phyloP scores from a whole-genome alignment of 2,113 vertebrate genomes.

The Tupaia chinensis region DNA sequence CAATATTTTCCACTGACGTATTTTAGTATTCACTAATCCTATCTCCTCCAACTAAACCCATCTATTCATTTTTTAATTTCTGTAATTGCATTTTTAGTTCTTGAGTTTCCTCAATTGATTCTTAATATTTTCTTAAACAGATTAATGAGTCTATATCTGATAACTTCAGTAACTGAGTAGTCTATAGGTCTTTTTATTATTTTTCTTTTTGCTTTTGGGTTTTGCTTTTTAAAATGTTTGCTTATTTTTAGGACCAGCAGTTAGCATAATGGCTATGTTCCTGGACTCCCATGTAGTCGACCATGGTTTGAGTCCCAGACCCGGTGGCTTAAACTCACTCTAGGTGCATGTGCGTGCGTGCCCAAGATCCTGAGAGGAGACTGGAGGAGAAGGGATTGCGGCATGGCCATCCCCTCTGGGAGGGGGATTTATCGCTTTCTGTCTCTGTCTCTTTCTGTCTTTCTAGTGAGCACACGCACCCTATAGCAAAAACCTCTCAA shows the following conservation, averaged over 20 bases:
- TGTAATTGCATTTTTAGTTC: slow-evolving; percentile 15
- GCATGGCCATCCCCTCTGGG: too few relatives aligned
- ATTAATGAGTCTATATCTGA: not conserved
- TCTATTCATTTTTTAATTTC: not conserved
- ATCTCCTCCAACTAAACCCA: not conserved
- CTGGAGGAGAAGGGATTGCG: too few relatives aligned
- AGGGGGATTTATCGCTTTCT: too few relatives aligned
- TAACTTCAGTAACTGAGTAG: not conserved
- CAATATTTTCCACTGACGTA: slow-evolving; percentile 15
- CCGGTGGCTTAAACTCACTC: too few relatives aligned
- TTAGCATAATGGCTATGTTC: too few relatives aligned
- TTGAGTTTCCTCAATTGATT: not conserved
- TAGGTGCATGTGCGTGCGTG: too few relatives aligned
- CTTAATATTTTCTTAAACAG: slow-evolving; percentile 31
- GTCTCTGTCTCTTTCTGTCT: too few relatives aligned
- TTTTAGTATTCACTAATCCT: not conserved
- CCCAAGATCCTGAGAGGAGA: too few relatives aligned
- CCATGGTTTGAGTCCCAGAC: too few relatives aligned
- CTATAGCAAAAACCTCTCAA: too few relatives aligned
- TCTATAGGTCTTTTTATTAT: not conserved
- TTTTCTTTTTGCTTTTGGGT: not conserved
- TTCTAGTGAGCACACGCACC: too few relatives aligned
- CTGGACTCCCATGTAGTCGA: too few relatives aligned
- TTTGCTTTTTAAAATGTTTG: not conserved
- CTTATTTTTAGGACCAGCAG: not conserved